Base-by-base conservation (phyloP, 1,140 invertebrate genomes). In the Battus philenor region DNA sequence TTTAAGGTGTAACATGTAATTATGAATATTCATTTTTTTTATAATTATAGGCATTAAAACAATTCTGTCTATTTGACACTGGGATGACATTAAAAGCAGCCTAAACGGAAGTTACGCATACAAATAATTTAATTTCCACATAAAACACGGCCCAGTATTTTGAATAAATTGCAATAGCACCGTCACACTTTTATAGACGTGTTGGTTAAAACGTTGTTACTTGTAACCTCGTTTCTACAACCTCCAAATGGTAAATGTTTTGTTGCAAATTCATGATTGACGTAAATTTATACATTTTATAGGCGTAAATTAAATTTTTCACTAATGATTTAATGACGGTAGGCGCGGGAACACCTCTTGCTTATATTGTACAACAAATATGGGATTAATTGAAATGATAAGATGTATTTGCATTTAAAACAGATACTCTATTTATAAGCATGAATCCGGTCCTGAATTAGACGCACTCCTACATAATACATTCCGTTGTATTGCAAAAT, bases 171-270 rank as follows among this genome's bases (percentile, higher is more conserved):
- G 38, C 38, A 41, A 41, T 41, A 7, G n/a, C 24, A 9, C 24
- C 38, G 38, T 41, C 24, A 41, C 38, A 41, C 24, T 41, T 41
- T 41, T 41, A 41, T 41, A 12, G 38, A 27, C 38, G 38, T 27
- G 38, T 41, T 41, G 38, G 38, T 27, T 41, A 39, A 39, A 39
- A n/a, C n/a, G n/a, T 39, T 24, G 34, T 41, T 41, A 27, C 38
- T 41, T 16, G 22, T 27, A 41, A 41, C 38, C 38, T 41, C 22
- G 38, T 41, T 41, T 41, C 38, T 41, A 41, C 10, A 41, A 41
- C 38, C 38, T 41, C 38, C 38, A 41, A 41, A 41, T 39, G 10
- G 22, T 24, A 24, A 39, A 4, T 41, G 38, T 41, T 41, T 27
- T 41, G 22, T 39, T 41, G 22, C 38, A 41, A 41, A 41, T 41